A percentile compares a stretch with the other conserved stretches of the same genome.
These are phyloP conservation scores for Aphelenchoides avenae DNA, from an alignment of 1,140 invertebrate genomes.

Conservation along the genomic window DNA sequence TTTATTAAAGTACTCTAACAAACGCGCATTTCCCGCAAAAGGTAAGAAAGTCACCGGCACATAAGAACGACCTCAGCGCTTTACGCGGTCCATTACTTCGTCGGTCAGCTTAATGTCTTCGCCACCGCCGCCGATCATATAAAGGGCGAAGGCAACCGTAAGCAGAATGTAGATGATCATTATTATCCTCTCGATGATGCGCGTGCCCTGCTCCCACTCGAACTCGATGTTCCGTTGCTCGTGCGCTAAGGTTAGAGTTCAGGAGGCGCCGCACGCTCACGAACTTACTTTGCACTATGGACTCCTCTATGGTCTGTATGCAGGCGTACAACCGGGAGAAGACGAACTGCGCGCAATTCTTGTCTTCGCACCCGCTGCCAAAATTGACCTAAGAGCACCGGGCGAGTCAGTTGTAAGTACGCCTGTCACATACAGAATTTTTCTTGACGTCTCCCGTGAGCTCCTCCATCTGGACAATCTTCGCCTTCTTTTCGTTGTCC, in stretches of 20 bases:
- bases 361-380: too few relatives aligned
- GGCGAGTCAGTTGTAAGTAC: too few relatives aligned
- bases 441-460: conserved; percentile 18
- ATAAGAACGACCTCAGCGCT: too few relatives aligned
- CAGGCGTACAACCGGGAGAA: conserved; percentile 34
- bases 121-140: conserved; percentile 37
- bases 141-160: conserved; percentile 46
- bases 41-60: too few relatives aligned
- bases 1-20: too few relatives aligned
- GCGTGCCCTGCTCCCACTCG: conserved; percentile 48
- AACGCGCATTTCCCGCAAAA: too few relatives aligned
- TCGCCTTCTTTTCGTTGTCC: conserved; percentile 18
- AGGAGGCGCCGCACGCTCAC: not conserved
- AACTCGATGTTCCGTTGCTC: conserved; percentile 41
- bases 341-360: not conserved
- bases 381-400: not conserved
- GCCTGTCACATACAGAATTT: conserved; percentile 1
- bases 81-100: conserved; percentile 45
- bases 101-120: conserved; percentile 45
- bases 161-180: conserved; percentile 49
- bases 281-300: conserved; percentile 26
- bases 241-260: conserved; percentile 45
- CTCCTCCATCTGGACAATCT: conserved; percentile 33
- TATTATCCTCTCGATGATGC: conserved; percentile 48
- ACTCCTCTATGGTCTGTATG: conserved; percentile 33